Percentiles rank a stretch among this genome's conserved stretches.
Conservation (phyloP, 2,797 vertebrate genomes). For the Buceros bicornis region DNA sequence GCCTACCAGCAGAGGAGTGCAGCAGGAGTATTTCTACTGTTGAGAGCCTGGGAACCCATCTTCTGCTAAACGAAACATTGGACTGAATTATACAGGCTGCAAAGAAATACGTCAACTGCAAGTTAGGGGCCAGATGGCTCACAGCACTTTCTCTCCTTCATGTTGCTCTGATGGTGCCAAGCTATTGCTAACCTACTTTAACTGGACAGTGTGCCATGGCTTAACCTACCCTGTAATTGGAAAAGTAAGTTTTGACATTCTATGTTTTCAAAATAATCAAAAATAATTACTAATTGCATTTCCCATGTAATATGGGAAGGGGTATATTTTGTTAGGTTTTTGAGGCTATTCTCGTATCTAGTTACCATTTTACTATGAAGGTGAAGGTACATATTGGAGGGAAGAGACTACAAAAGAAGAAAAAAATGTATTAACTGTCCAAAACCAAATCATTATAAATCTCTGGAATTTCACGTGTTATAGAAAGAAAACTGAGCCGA, state of each 20-base stretch:
- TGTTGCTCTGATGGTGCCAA: neutral
- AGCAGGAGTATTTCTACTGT: neutral
- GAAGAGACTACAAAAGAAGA: neutral
- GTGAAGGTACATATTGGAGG: neutral
- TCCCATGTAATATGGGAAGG: neutral
- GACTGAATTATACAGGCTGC: neutral
- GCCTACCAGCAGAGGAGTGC: neutral
- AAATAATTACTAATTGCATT: neutral
- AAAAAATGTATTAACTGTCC: neutral
- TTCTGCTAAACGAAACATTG: neutral
- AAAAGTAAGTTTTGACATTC: neutral
- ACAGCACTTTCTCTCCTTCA: rapidly evolving
- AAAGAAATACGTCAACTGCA: neutral
- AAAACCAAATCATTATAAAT: neutral
- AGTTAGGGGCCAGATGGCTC: neutral
- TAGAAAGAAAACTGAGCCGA: neutral
- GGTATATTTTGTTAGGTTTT: neutral
- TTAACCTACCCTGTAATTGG: neutral
- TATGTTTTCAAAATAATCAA: neutral
- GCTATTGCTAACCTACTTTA: neutral
- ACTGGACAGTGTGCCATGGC: neutral
- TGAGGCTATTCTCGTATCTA: neutral
- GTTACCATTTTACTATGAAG: no score
- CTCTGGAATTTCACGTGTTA: neutral
- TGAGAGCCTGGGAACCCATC: neutral